Conservation (phyloP, 1,140 invertebrate species). For the Bombus pyrosoma region DNA sequence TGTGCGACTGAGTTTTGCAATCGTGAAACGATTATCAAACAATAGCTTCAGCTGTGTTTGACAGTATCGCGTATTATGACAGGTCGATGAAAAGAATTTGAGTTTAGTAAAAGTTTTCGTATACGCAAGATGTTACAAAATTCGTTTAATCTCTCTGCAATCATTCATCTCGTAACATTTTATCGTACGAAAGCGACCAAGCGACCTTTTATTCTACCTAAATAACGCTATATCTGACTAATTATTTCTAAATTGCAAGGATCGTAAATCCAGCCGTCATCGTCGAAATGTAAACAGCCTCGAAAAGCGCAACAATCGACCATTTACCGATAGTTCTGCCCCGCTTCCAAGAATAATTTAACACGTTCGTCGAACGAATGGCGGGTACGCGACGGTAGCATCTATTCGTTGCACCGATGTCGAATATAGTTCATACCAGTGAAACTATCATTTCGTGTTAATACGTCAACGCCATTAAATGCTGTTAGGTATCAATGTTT, state of each 20-base stretch:
- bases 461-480: conserved; percentile 48
- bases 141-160: too few relatives aligned
- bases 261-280: background rate
- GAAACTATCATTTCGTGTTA: conserved; percentile 31
- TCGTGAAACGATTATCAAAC: background rate
- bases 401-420: background rate
- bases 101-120: background rate
- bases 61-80: background rate
- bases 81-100: background rate
- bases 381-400: background rate
- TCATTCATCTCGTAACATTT: background rate
- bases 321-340: background rate
- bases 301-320: background rate
- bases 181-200: background rate
- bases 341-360: background rate
- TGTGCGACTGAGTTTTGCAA: background rate
- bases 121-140: too few relatives aligned
- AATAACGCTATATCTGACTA: background rate
- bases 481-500: conserved; percentile 55
- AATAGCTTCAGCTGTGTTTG: too few relatives aligned
- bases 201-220: background rate
- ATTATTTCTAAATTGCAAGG: background rate
- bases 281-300: background rate
- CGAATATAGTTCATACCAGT: background rate
- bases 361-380: conserved; percentile 4